These are phyloP conservation scores for Arizona elegans DNA, from an alignment of 2,113 vertebrate species.

Conservation along the genomic window DNA sequence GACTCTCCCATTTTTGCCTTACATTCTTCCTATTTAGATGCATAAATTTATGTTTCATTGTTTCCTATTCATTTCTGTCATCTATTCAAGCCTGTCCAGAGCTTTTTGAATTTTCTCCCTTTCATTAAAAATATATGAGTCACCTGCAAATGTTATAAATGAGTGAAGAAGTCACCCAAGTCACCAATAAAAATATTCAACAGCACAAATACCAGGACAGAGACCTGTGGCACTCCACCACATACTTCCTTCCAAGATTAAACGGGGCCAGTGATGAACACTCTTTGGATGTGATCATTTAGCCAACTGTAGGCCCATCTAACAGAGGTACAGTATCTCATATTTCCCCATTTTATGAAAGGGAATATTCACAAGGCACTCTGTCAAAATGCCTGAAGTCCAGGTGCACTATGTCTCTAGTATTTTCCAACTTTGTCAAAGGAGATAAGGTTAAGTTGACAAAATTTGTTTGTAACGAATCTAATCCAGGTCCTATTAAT, in stretches of 20 bases:
- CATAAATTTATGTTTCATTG: background rate
- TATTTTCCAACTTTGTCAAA: background rate
- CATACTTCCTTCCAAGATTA: background rate
- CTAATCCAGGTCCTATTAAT: background rate
- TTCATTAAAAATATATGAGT: background rate
- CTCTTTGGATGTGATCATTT: background rate
- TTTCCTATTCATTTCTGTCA: background rate
- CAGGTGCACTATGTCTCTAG: background rate
- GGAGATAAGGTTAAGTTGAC: background rate
- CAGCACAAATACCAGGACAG: background rate
- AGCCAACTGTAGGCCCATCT: background rate
- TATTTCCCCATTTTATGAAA: background rate
- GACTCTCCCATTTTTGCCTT: background rate
- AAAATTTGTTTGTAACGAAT: background rate
- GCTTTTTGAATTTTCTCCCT: background rate
- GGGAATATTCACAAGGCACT: background rate
- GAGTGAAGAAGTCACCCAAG: background rate
- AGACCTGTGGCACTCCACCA: background rate
- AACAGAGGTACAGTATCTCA: background rate
- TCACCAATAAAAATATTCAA: background rate
- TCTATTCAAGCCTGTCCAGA: background rate
- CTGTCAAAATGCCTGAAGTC: background rate
- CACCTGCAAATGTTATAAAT: background rate
- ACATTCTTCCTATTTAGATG: background rate
- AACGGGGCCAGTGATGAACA: background rate